Percentiles rank a stretch among this genome's conserved stretches.
phyloP scores from a whole-genome alignment of 2,113 vertebrate species.

The Calypte anna region DNA sequence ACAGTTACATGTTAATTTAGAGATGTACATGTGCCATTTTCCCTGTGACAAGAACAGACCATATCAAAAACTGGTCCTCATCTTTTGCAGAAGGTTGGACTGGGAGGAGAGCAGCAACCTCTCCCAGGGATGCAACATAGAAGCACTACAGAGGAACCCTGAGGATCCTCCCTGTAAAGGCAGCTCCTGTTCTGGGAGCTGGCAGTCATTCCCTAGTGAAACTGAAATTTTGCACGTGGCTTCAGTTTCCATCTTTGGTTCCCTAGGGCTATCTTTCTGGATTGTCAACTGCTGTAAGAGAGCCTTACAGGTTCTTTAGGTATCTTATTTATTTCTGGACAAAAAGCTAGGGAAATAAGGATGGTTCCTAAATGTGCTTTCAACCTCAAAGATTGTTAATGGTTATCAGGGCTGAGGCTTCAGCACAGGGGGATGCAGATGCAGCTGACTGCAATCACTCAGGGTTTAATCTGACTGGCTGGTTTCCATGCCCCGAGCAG shows the following conservation, averaged over 20 bases:
- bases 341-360: background rate
- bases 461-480: background rate
- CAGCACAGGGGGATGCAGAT: accelerated
- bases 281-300: background rate
- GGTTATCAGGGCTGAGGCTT: background rate
- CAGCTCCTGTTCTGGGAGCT: background rate
- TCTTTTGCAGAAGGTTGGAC: background rate
- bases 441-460: background rate
- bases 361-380: background rate
- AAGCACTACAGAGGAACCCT: background rate
- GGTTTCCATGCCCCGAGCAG: background rate
- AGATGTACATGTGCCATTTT: background rate
- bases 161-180: background rate
- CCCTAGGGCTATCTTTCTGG: background rate
- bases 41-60: background rate
- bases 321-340: background rate
- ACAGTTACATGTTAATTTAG: background rate
- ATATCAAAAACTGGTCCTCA: accelerated
- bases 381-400: background rate
- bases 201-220: background rate
- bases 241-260: background rate
- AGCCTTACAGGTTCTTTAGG: background rate
- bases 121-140: accelerated
- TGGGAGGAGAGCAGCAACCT: background rate
- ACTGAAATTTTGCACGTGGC: background rate